These are phyloP conservation scores for Blastobasis lacticolella DNA, from an alignment of 2,888 invertebrate species.

Conservation along the genomic window DNA sequence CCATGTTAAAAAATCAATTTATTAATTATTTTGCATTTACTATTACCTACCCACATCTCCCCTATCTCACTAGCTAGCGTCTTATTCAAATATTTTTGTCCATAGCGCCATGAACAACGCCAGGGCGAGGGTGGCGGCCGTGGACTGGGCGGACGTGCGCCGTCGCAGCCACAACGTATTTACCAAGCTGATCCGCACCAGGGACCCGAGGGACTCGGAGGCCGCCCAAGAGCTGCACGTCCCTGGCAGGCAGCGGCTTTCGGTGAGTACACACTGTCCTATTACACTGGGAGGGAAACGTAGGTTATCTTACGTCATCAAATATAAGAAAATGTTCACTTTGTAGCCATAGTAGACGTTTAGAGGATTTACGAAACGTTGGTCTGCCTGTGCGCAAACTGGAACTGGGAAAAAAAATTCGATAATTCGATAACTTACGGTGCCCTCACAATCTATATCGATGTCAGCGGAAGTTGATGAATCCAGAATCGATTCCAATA, in stretches of 20 bases:
- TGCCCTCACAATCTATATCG: neutral
- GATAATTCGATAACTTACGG: neutral
- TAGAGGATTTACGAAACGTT: neutral
- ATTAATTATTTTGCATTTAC: neutral
- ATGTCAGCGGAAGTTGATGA: too few species aligned
- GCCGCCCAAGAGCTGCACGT: conserved; percentile 62
- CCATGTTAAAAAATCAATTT: neutral
- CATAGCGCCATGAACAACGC: conserved; percentile 21
- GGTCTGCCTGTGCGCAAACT: neutral
- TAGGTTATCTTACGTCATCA: neutral
- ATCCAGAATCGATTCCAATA: neutral
- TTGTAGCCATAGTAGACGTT: too few species aligned
- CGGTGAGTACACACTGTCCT: conserved; percentile 70
- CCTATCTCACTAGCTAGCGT: neutral
- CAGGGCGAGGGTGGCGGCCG: conserved; percentile 33
- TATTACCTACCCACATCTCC: neutral
- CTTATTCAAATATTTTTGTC: conserved; percentile 4
- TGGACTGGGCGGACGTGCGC: conserved; percentile 75
- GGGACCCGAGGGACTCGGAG: conserved; percentile 81
- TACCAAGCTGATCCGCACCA: conserved; percentile 88
- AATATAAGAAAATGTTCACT: too few species aligned
- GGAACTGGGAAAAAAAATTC: neutral
- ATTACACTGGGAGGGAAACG: neutral
- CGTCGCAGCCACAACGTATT: conserved; percentile 83
- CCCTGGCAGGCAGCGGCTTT: conserved; percentile 77